Evolutionary conservation across 1,140 invertebrate genomes (phyloP), one percentile per base, ranked within the genome.

Genomic region (Ephestia elutella): DNA sequence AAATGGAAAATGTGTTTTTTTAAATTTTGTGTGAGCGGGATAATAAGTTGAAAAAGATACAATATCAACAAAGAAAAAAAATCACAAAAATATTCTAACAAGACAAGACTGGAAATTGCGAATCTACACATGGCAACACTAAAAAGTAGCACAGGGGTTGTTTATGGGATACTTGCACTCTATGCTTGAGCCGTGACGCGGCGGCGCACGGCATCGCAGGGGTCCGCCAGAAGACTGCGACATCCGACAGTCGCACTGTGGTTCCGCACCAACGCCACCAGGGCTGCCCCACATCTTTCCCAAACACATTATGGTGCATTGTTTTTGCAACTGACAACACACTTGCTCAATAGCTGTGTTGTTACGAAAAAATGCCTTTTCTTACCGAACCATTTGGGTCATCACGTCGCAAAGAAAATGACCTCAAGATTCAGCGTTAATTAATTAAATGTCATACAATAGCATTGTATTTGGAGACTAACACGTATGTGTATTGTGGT

Each of bases 161-260:
- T 44, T 15, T 44, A 10, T 44, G 38, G 49, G 59, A 80, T 87
- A 87, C 84, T 87, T 85, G 82, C 84, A 87, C 73, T 75, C 79
- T 66, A 56, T 74, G 71, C 56, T 79, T 80, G 51, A 87, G 61
- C 21, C 76, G 68, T 63, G 68, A 59, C 19, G 75, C 67, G 28
- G 76, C 69, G n/a, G 76, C 69, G 59, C 84, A 87, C 67, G 80
- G 82, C 84, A 87, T 87, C 70, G 66, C 68, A 68, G 67, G 57
- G 66, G 56, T 66, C 65, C 62, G 60, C 62, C 57, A 60, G 57
- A 60, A 62, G 69, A 66, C 63, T 60, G 25, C 10, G 59, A 53
- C 54, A 61, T 32, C 71, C 63, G 71, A 60, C 70, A 74, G 70
- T 65, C 63, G 68, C 71, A 25, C 19, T n/a, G 11, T 5, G 19